These are phyloP conservation scores for Pterostichus niger DNA, from an alignment of 2,888 invertebrate species.

Conservation along the genomic window DNA sequence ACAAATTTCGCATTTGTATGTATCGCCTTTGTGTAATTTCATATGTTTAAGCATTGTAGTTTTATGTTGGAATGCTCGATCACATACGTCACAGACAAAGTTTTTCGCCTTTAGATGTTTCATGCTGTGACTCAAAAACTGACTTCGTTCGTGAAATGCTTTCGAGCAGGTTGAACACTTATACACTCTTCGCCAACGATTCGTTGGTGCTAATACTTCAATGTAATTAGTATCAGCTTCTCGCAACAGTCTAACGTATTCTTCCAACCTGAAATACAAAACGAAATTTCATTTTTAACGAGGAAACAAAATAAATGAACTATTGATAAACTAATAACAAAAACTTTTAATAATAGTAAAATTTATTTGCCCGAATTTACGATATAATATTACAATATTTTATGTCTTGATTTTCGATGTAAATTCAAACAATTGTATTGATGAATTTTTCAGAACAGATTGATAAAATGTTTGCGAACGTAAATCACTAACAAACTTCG, in stretches of 20 bases:
- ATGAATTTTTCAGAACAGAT: slow-evolving; percentile 55
- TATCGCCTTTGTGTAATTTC: slow-evolving; percentile 76
- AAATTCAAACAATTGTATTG: slow-evolving; percentile 58
- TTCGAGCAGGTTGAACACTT: slow-evolving; percentile 40
- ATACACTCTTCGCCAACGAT: slow-evolving; percentile 49
- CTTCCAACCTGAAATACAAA: slow-evolving; percentile 57
- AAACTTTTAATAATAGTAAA: too few species aligned
- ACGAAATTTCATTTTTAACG: slow-evolving; percentile 43
- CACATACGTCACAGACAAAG: slow-evolving; percentile 73
- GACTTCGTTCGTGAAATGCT: slow-evolving; percentile 28
- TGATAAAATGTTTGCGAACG: slow-evolving; percentile 78
- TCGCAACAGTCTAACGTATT: slow-evolving; percentile 29
- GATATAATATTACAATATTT: slow-evolving; percentile 23
- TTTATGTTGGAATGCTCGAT: slow-evolving; percentile 70
- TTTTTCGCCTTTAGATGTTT: slow-evolving; percentile 70
- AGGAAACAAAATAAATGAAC: slow-evolving; percentile 21
- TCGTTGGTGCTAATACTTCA: slow-evolving; percentile 54
- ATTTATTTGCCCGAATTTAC: too few species aligned
- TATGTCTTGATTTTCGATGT: slow-evolving; percentile 61
- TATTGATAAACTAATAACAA: background rate
- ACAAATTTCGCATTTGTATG: slow-evolving; percentile 77
- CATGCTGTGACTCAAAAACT: slow-evolving; percentile 43
- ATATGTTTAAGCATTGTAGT: slow-evolving; percentile 74
- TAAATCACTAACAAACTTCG: slow-evolving; percentile 73
- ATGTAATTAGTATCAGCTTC: slow-evolving; percentile 52